Evolutionary conservation across 2,888 invertebrate genomes (phyloP), one percentile per base, ranked within the genome.

Genomic region (Leptura quadrifasciata): DNA sequence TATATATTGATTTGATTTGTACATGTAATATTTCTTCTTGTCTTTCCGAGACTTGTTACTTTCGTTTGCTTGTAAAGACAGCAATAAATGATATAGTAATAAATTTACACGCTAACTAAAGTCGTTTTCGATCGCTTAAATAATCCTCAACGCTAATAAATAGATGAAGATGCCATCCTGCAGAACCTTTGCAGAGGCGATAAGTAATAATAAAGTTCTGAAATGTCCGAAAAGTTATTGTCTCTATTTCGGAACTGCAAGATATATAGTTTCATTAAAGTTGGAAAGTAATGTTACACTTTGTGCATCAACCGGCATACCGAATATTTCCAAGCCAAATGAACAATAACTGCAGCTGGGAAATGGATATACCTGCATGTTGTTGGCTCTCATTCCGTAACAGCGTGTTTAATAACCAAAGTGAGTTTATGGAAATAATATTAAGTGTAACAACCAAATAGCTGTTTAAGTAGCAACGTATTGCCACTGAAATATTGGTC

Each of bases 141-240:
- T 55, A 55, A 55, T 20, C 15, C 55, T 55, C 6, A 55, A 55
- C 55, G 55, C 17, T 55, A 18, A n/a, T 55, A 55, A 55, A 55
- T 55, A 5, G 55, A 18, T 31, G 27, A 31, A 52, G 52, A 52
- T 17, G 52, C 15, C 15, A 52, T 52, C 9, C 55, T 63, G 61
- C 61, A 35, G 39, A 6, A 63, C 18, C 63, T 60, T 63, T 63
- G 20, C 63, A 63, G 39, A 18, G 12, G 39, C 17, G 0, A 18
- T 39, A 39, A 57, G 20, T 35, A 63, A 63, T 63, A 63, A 39
- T 35, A 20, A 20, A 63, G 18, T 63, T 39, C 63, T 63, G 27
- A 61, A 27, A 61, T 61, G 63, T 63, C 63, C 63, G 39, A 63
- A 63, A 63, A 39, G 63, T 63, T 63, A 63, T 63, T 39, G 63